Conservation (phyloP, 2,113 vertebrate genomes). For the Sander vitreus region DNA sequence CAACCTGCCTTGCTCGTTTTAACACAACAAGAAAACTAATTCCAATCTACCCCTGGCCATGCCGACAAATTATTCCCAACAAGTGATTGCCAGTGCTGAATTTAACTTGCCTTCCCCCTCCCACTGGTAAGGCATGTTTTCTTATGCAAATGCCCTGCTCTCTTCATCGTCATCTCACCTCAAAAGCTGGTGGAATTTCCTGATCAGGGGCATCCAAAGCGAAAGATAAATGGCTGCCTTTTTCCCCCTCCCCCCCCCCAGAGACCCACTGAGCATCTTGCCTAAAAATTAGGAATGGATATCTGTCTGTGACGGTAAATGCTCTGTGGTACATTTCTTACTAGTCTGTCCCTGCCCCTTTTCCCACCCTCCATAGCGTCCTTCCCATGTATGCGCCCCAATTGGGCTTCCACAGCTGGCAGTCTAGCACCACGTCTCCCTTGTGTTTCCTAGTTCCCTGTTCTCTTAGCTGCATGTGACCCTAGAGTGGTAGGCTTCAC, state of each 20-base stretch:
- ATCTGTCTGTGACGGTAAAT: constrained; percentile 73
- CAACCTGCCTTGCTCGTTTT: constrained; percentile 43
- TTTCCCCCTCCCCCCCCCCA: constrained; percentile 41
- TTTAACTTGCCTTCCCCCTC: constrained; percentile 56
- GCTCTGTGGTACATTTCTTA: constrained; percentile 60
- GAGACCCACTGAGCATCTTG: constrained; percentile 69
- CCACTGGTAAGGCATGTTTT: constrained; percentile 66
- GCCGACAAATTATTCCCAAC: constrained; percentile 68
- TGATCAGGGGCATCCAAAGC: constrained; percentile 66
- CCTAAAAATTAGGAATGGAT: constrained; percentile 68
- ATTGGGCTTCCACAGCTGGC: constrained; percentile 19
- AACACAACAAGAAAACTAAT: constrained; percentile 66
- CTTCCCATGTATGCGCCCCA: constrained; percentile 12
- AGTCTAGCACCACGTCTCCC: constrained; percentile 30
- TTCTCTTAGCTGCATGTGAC: constrained; percentile 5
- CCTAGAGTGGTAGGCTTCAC: not conserved
- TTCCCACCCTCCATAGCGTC: not conserved
- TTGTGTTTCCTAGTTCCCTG: constrained; percentile 5
- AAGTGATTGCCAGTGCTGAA: constrained; percentile 65
- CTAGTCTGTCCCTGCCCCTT: constrained; percentile 1
- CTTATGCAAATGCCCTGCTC: constrained; percentile 77
- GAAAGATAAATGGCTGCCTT: constrained; percentile 72
- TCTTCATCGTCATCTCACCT: constrained; percentile 35
- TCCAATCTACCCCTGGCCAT: constrained; percentile 70
- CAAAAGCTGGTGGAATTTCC: constrained; percentile 59